phyloP scores from a whole-genome alignment of 2,797 vertebrate genomes.

The Staurois parvus region DNA sequence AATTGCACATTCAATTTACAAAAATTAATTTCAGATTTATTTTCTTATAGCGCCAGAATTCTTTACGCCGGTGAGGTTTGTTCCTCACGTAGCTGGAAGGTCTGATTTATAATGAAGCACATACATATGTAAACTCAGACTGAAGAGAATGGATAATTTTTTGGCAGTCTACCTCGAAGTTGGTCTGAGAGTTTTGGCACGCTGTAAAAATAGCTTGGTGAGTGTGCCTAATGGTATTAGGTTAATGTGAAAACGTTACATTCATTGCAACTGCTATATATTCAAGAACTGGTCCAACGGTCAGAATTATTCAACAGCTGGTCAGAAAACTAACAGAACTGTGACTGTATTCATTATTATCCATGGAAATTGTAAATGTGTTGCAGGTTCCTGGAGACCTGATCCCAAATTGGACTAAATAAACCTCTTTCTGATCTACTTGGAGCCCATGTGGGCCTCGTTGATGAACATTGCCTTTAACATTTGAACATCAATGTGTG shows the following conservation, averaged over 20 bases:
- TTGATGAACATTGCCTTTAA: background rate
- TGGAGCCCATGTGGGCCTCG: background rate
- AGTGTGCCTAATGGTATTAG: constrained; percentile 14
- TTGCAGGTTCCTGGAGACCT: background rate
- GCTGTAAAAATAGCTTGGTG: background rate
- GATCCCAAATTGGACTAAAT: background rate
- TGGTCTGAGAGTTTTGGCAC: constrained; percentile 29
- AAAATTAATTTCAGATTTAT: background rate
- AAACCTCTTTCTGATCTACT: background rate
- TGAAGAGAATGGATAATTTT: constrained; percentile 13
- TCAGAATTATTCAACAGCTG: constrained; percentile 10
- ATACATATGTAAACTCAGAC: constrained; percentile 46
- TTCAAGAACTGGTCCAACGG: constrained; percentile 1
- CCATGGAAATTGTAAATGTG: background rate
- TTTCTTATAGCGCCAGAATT: background rate
- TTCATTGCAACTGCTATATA: constrained; percentile 10
- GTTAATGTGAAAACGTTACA: background rate
- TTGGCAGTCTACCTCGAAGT: constrained; percentile 21
- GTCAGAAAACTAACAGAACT: constrained; percentile 10
- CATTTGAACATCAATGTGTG: background rate
- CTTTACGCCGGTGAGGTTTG: background rate
- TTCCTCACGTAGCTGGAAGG: constrained; percentile 4
- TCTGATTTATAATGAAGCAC: constrained; percentile 20
- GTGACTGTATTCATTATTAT: background rate
- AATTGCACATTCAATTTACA: background rate